Conservation (phyloP, 2,888 invertebrate genomes). For the Diadegma fenestrale region DNA sequence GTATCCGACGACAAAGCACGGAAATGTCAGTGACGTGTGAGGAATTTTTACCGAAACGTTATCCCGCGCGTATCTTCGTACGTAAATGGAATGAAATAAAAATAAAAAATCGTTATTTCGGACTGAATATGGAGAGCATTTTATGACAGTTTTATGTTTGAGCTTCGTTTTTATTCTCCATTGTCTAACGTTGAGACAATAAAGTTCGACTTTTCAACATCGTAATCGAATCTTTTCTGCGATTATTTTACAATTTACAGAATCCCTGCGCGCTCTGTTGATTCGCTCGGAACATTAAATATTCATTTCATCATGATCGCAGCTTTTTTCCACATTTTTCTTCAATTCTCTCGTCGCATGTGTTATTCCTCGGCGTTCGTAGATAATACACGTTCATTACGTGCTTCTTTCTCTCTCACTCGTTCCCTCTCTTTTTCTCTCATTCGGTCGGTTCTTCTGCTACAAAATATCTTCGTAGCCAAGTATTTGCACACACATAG, state of each 20-base stretch:
- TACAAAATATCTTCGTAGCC: constrained; percentile 1
- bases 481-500: constrained; percentile 13
- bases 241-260: no score
- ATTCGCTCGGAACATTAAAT: constrained; percentile 16
- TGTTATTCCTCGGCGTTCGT: constrained; percentile 44
- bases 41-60: constrained; percentile 13
- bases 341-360: constrained; percentile 23
- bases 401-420: constrained; percentile 26
- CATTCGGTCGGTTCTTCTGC: constrained; percentile 35
- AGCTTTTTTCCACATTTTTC: background rate
- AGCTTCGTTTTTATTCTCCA: background rate
- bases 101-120: background rate
- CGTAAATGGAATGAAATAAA: constrained; percentile 1
- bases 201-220: background rate
- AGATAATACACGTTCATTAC: constrained; percentile 68
- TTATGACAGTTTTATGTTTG: background rate
- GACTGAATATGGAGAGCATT: background rate
- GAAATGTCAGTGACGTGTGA: constrained; percentile 33
- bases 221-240: background rate
- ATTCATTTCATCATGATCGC: constrained; percentile 5
- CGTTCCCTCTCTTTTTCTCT: constrained; percentile 14
- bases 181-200: background rate
- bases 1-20: constrained; percentile 54
- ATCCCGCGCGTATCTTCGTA: background rate
- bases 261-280: background rate